Percentiles rank a stretch among this genome's conserved stretches.
These are phyloP conservation scores for Ailuropoda melanoleuca DNA, from an alignment of 2,113 vertebrate species.

Conservation along the genomic window DNA sequence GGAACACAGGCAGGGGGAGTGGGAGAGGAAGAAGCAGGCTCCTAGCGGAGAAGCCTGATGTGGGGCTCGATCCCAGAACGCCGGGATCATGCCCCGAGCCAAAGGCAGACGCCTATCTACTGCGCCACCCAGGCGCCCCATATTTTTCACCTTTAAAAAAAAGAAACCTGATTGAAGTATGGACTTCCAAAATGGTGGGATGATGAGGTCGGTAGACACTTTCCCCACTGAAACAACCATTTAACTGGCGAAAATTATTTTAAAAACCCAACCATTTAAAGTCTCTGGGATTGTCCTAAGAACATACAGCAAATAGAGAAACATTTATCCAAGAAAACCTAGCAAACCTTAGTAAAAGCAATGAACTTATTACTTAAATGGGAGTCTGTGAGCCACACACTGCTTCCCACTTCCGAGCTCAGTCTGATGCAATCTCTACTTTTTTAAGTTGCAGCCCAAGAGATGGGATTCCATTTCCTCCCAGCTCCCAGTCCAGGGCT, in stretches of 20 bases:
- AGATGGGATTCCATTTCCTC: not conserved
- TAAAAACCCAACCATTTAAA: not conserved
- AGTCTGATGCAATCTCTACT: not conserved
- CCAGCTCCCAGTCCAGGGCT: not conserved
- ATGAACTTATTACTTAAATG: not conserved
- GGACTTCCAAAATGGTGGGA: not conserved
- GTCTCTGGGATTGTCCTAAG: constrained; percentile 14
- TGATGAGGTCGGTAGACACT: not conserved
- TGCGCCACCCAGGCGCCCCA: no score
- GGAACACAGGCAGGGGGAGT: no score
- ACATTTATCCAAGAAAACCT: constrained; percentile 9
- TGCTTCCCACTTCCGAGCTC: not conserved
- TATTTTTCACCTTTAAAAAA: constrained; percentile 26
- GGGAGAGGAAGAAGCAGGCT: no score
- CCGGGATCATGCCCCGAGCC: no score
- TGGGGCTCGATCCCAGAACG: no score
- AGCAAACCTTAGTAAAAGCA: not conserved
- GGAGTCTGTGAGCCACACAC: not conserved
- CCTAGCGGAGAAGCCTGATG: no score
- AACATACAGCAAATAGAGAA: not conserved
- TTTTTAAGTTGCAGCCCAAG: not conserved
- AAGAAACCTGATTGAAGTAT: not conserved
- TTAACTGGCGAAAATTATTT: constrained; percentile 41
- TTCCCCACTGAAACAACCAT: not conserved
- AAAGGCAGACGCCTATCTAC: no score